A percentile compares a stretch with the other conserved stretches of the same genome.
Conservation (phyloP, 2,888 invertebrate genomes). For the Chaetoderma sp. region DNA sequence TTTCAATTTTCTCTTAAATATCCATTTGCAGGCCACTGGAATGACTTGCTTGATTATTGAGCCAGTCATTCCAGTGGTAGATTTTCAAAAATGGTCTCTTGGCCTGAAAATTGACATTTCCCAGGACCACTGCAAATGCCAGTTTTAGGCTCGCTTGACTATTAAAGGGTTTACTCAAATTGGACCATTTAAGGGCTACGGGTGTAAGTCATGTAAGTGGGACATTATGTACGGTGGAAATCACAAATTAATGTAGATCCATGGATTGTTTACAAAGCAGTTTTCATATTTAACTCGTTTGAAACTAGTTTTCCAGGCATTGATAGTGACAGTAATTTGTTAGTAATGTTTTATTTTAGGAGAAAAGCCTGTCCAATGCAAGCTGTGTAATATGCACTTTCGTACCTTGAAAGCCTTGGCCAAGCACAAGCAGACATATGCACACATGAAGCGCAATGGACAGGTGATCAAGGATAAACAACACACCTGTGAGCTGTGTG, state of each 20-base stretch:
- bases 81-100: too few species aligned
- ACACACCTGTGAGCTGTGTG: slow-evolving; percentile 57
- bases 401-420: slow-evolving; percentile 45
- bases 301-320: not conserved
- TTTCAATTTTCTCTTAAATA: too few species aligned
- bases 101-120: too few species aligned
- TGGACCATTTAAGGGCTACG: too few species aligned
- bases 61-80: too few species aligned
- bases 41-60: too few species aligned
- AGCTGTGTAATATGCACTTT: slow-evolving; percentile 52
- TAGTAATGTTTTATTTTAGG: slow-evolving; percentile 36
- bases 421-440: slow-evolving; percentile 54
- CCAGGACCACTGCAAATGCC: too few species aligned
- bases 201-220: too few species aligned
- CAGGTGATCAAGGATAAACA: slow-evolving; percentile 33
- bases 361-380: slow-evolving; percentile 55
- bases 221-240: too few species aligned
- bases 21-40: too few species aligned
- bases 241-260: not conserved
- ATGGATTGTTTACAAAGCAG: not conserved
- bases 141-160: too few species aligned
- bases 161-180: too few species aligned
- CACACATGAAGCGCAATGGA: slow-evolving; percentile 48
- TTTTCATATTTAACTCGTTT: not conserved
- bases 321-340: not conserved